Conservation (phyloP, 2,888 invertebrate genomes). For the Julus scandinavius region DNA sequence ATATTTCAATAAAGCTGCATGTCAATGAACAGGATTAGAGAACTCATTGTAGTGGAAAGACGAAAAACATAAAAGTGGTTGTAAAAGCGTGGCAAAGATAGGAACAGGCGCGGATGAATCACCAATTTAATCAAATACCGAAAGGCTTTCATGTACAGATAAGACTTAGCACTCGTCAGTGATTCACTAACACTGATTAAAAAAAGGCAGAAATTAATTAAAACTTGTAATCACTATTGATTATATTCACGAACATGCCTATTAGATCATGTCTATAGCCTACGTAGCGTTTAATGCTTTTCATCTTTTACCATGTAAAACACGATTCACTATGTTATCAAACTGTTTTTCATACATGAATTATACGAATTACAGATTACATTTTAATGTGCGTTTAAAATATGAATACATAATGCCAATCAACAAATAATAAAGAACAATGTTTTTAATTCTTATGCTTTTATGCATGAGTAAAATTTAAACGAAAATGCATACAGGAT, state of each 20-base stretch:
- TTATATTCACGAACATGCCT: not conserved
- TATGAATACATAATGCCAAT: too few species aligned
- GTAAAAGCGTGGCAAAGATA: conserved; percentile 19
- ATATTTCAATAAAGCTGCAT: conserved; percentile 25
- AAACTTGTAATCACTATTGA: not conserved
- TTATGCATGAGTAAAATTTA: too few species aligned
- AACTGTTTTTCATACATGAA: too few species aligned
- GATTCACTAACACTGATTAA: conserved; percentile 1
- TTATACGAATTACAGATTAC: too few species aligned
- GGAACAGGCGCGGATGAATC: not conserved
- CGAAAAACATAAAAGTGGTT: conserved; percentile 1
- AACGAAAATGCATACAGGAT: too few species aligned
- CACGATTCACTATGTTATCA: too few species aligned
- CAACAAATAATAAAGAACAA: too few species aligned
- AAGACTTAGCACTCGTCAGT: conserved; percentile 18
- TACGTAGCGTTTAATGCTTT: too few species aligned
- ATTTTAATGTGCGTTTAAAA: too few species aligned
- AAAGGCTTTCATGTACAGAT: not conserved
- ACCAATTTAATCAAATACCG: conserved; percentile 26
- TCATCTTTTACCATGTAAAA: too few species aligned
- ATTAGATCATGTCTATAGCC: not conserved
- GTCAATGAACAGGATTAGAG: conserved; percentile 33
- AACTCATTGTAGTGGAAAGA: not conserved
- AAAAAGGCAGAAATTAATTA: conserved; percentile 17
- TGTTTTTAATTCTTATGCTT: too few species aligned